Evolutionary conservation across 1,140 invertebrate species (phyloP).

Genomic region (Drosophila burlai): DNA sequence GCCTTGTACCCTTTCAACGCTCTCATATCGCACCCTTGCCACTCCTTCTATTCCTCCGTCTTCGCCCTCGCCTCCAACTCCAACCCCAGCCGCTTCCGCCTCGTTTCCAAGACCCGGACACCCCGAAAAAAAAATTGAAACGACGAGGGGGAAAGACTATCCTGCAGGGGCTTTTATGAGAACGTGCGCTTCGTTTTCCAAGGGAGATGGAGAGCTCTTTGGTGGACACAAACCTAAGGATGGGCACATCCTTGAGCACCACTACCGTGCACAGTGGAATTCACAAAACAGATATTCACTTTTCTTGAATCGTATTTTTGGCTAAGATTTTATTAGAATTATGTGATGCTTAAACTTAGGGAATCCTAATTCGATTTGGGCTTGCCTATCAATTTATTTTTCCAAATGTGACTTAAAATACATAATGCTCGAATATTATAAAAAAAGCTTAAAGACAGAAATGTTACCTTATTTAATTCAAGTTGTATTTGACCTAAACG

Average conservation of each 20-base stretch:
- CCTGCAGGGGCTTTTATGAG: slow-evolving; percentile 68
- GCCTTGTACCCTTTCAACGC: slow-evolving; percentile 77
- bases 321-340: too few relatives aligned
- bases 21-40: slow-evolving; percentile 42
- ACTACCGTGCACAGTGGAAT: slow-evolving; percentile 23
- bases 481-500: too few relatives aligned
- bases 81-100: neutral
- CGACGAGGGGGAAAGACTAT: slow-evolving; percentile 47
- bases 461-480: too few relatives aligned
- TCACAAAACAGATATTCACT: too few relatives aligned
- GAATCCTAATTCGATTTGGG: neutral
- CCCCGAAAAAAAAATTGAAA: slow-evolving; percentile 52
- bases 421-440: neutral
- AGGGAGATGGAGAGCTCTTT: slow-evolving; percentile 41
- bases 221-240: slow-evolving; percentile 13
- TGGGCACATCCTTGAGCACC: slow-evolving; percentile 11
- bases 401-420: neutral
- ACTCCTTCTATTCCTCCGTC: slow-evolving; percentile 18
- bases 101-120: slow-evolving; percentile 21
- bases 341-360: neutral
- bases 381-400: too few relatives aligned
- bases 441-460: neutral
- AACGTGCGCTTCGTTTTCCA: slow-evolving; percentile 74
- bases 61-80: neutral
- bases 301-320: too few relatives aligned